Evolutionary conservation across 2,797 vertebrate genomes (phyloP), one percentile per base, ranked within the genome.

Genomic region (Parauchenoglanis punctatus): DNA sequence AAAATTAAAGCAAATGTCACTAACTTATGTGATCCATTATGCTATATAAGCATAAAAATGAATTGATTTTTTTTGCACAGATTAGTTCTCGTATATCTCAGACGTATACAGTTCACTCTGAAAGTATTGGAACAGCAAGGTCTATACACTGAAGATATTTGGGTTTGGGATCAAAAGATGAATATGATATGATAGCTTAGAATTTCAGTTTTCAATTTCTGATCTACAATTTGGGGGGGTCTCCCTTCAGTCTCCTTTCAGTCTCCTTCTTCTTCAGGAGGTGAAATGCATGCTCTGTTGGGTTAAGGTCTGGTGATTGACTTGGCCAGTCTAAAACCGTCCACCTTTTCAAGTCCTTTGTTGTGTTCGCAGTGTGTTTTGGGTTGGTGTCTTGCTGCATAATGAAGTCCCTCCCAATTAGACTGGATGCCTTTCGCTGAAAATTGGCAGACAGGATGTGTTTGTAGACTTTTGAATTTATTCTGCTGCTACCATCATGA

Each of bases 1-100:
- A 18, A 73, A 85, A 81, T 85, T 17, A 52, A 80, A 85, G 23
- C 13, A 88, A 72, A 78, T 84, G 75, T 72, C 83, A 58, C 11
- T 49, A 75, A 31, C 56, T 81, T 81, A 83, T 59, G 25, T 83
- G 49, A 85, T 46, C 46, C 28, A 59, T 81, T 18, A 58, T 67
- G 83, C 83, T 28, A 28, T 75, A 31, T 49, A 18, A 67, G 83
- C 46, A 81, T 68, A 68, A 61, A 58, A 68, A 46, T 2, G 40
- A 81, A 81, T 40, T 3, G 40, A 73, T 25, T 17, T 56, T 7
- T 28, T 77, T 18, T 56, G 25, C 17, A 56, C 58, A 52, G 68
- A 52, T 82, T 75, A 40, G 13, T 20, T 10, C 7, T 31, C 7
- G 13, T 31, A 15, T 59, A 59, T 59, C 20, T 35, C 56, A 23